Conservation (phyloP, 1,140 invertebrate genomes). For the Riptortus pedestris region DNA sequence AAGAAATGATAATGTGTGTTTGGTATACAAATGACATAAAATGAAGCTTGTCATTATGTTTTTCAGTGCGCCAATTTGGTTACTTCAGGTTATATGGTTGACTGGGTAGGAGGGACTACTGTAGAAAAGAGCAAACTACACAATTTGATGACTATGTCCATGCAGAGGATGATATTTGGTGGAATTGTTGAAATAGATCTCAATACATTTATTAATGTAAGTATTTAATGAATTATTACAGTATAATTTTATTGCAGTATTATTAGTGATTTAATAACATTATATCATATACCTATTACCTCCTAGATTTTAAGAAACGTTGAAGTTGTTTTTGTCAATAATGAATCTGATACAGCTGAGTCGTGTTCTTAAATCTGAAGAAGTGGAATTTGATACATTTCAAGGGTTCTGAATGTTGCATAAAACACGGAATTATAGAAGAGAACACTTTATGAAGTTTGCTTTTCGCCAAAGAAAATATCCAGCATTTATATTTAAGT, state of each 20-base stretch:
- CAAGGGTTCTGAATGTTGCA: no score
- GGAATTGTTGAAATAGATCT: constrained; percentile 5
- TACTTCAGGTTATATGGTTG: not conserved
- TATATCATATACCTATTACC: not conserved
- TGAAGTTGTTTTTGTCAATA: no score
- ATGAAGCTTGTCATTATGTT: no score
- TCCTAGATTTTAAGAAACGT: not conserved
- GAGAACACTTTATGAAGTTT: no score
- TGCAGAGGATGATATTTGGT: not conserved
- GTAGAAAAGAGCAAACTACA: not conserved
- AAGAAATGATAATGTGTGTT: no score
- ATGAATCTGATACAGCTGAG: no score
- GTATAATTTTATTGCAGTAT: no score
- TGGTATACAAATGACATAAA: no score
- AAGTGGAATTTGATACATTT: not conserved
- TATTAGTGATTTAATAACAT: no score
- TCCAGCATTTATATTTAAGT: not conserved
- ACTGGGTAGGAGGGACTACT: not conserved
- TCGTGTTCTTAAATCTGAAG: not conserved
- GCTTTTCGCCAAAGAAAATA: not conserved
- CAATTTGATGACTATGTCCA: constrained; percentile 5
- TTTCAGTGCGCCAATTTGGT: not conserved
- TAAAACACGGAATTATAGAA: no score
- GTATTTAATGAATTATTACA: not conserved
- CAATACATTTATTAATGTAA: constrained; percentile 5